phyloP scores from a whole-genome alignment of 2,113 vertebrate species.

The Thomomys bottae region DNA sequence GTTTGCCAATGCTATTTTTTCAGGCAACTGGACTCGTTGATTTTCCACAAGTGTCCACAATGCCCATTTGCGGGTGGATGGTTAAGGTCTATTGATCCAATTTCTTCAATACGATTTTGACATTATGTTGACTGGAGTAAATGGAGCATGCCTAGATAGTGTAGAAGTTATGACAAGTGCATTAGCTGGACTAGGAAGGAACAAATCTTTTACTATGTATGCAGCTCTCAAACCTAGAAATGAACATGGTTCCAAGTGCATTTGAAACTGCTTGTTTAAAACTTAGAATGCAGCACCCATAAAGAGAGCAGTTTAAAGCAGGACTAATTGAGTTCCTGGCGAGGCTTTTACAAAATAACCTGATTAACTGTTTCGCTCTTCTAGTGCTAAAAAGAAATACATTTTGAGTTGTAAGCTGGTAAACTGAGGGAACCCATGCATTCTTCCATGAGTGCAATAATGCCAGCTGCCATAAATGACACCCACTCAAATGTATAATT shows the following conservation, averaged over 20 bases:
- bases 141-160: conserved; percentile 35
- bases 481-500: not conserved
- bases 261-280: conserved; percentile 26
- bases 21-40: conserved; percentile 48
- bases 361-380: not conserved
- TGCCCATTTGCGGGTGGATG: conserved; percentile 47
- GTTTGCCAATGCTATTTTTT: conserved; percentile 56
- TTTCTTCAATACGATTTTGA: conserved; percentile 56
- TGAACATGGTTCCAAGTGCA: not conserved
- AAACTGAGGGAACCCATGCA: not conserved
- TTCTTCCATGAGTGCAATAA: not conserved
- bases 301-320: not conserved
- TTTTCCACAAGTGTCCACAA: conserved; percentile 38
- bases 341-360: not conserved
- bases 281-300: not conserved
- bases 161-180: conserved; percentile 48
- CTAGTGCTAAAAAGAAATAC: not conserved
- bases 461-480: not conserved
- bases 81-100: conserved; percentile 65
- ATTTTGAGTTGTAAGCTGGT: not conserved
- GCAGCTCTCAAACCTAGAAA: not conserved
- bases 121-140: conserved; percentile 56
- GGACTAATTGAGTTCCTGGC: not conserved
- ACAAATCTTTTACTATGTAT: not conserved
- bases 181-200: conserved; percentile 23